Evolutionary conservation across 1,140 invertebrate species (phyloP).

Genomic region (Oncopeltus fasciatus): DNA sequence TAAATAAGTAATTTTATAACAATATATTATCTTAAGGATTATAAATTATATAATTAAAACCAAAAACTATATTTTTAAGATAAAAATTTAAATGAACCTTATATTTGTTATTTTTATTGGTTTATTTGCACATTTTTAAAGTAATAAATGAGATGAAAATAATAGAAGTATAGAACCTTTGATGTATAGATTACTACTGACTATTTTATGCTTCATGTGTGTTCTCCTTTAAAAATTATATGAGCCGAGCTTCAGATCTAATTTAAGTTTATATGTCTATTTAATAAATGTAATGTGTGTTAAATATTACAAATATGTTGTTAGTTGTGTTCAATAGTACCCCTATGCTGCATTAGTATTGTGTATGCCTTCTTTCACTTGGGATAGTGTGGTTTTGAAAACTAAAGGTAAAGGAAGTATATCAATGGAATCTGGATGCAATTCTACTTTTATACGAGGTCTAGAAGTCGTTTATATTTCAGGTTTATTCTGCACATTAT

Average conservation of each 20-base stretch:
- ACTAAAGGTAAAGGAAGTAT: too few species aligned
- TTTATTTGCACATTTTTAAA: not conserved
- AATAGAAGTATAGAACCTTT: not conserved
- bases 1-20: conserved; percentile 11
- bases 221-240: conserved; percentile 5
- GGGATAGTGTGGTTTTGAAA: too few species aligned
- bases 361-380: not conserved
- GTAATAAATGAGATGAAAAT: too few species aligned
- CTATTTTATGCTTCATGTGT: conserved; percentile 8
- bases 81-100: not conserved
- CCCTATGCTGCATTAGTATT: not conserved
- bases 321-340: conserved; percentile 1
- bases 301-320: not conserved
- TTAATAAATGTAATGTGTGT: conserved; percentile 7
- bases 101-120: not conserved
- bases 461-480: too few species aligned
- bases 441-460: too few species aligned
- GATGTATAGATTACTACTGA: not conserved
- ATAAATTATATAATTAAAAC: conserved; percentile 4
- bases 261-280: conserved; percentile 4
- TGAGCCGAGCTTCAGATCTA: conserved; percentile 9
- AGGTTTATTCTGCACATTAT: too few species aligned
- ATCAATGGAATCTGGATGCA: too few species aligned
- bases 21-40: conserved; percentile 2
- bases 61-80: conserved; percentile 14